Conservation (phyloP, 2,888 invertebrate genomes). For the Drosophila mulleri region DNA sequence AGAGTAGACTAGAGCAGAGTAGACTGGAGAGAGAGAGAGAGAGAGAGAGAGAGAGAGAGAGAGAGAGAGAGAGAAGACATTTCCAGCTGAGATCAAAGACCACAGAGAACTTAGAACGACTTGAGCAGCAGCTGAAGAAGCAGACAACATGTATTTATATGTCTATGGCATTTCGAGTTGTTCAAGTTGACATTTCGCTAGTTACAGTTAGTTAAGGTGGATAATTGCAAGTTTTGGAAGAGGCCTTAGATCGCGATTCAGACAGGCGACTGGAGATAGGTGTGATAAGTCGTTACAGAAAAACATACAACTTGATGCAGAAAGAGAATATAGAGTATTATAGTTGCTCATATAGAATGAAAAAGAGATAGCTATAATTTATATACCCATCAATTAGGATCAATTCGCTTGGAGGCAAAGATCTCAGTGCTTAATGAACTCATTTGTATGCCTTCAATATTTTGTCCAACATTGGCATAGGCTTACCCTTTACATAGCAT, state of each 20-base stretch:
- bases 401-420: neutral
- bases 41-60: neutral
- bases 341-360: neutral
- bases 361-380: too few relatives aligned
- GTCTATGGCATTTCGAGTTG: slow-evolving; percentile 21
- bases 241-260: neutral
- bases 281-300: neutral
- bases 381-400: neutral
- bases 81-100: slow-evolving; percentile 45
- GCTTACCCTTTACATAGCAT: neutral
- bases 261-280: neutral
- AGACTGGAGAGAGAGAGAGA: neutral
- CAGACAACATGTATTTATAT: slow-evolving; percentile 41
- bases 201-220: slow-evolving; percentile 16
- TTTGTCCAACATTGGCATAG: neutral
- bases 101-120: slow-evolving; percentile 4
- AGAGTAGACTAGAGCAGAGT: neutral
- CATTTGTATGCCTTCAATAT: neutral
- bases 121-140: slow-evolving; percentile 2
- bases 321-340: neutral
- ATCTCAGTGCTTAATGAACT: neutral
- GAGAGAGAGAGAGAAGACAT: slow-evolving; percentile 1
- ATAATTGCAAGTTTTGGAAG: slow-evolving; percentile 3
- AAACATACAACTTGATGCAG: neutral
- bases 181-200: slow-evolving; percentile 30